Conservation (phyloP, 2,888 invertebrate species). For the Tetranychus piercei region DNA sequence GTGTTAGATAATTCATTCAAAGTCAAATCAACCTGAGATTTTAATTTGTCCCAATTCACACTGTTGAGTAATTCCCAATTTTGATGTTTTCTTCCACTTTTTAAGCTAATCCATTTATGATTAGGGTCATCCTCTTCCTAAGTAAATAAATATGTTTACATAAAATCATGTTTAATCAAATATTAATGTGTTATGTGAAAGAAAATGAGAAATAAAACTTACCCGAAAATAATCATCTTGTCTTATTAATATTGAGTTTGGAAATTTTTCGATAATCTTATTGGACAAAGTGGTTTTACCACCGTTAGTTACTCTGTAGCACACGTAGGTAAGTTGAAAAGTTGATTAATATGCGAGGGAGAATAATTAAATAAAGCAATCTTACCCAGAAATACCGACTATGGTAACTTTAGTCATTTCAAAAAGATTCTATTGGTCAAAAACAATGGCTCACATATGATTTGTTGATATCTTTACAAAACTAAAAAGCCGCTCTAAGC, state of each 20-base stretch:
- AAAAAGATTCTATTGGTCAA: not conserved
- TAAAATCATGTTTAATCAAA: no score
- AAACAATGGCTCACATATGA: not conserved
- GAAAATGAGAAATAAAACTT: not conserved
- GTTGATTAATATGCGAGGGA: not conserved
- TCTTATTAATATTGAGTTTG: conserved; percentile 38
- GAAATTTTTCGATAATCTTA: conserved; percentile 37
- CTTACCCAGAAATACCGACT: conserved; percentile 2
- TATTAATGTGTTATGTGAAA: conserved; percentile 33
- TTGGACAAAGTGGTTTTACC: conserved; percentile 58
- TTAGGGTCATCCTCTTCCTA: conserved; percentile 19
- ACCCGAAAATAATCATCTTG: conserved; percentile 56
- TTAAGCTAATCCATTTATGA: conserved; percentile 18
- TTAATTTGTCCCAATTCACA: conserved; percentile 24
- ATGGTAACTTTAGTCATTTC: not conserved
- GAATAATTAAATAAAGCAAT: not conserved
- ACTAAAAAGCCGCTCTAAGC: no score
- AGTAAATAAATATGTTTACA: conserved; percentile 26
- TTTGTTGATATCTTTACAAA: not conserved
- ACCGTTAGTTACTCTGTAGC: conserved; percentile 44
- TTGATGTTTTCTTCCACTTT: conserved; percentile 24
- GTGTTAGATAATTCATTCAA: conserved; percentile 7
- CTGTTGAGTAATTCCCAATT: conserved; percentile 27
- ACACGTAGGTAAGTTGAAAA: not conserved
- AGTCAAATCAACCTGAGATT: conserved; percentile 13